These are phyloP conservation scores for Dolichomitus sp. DNA, from an alignment of 2,888 invertebrate species.

Conservation along the genomic window DNA sequence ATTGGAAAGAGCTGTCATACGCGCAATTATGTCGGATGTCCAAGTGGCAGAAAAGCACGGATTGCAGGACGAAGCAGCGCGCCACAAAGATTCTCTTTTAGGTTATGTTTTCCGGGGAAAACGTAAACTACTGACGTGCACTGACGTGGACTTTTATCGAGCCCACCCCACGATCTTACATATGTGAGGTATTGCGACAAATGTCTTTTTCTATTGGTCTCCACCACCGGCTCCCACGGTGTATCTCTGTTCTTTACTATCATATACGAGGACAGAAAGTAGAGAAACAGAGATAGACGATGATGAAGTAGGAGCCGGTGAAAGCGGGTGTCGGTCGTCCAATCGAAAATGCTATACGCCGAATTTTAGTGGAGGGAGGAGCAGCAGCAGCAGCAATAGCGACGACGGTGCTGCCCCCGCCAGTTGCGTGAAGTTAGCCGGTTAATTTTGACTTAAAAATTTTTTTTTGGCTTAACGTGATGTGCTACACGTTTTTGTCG, in stretches of 20 bases:
- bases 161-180: background rate
- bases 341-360: background rate
- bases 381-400: background rate
- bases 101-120: conserved; percentile 5
- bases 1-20: conserved; percentile 52
- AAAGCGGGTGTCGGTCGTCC: no score
- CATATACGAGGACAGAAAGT: no score
- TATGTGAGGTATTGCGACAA: background rate
- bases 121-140: conserved; percentile 27
- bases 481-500: no score
- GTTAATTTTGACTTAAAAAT: no score
- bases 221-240: no score
- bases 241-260: no score
- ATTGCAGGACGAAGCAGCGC: conserved; percentile 2
- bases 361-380: background rate
- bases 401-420: no score
- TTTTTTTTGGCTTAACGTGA: no score
- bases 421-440: no score
- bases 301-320: no score
- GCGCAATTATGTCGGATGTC: conserved; percentile 14
- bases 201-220: no score
- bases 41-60: background rate
- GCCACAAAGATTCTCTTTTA: background rate
- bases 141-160: background rate
- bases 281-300: no score